Percentiles rank a stretch among this genome's conserved stretches.
Evolutionary conservation across 2,888 invertebrate species (phyloP).

Genomic region (Xylota segnis): DNA sequence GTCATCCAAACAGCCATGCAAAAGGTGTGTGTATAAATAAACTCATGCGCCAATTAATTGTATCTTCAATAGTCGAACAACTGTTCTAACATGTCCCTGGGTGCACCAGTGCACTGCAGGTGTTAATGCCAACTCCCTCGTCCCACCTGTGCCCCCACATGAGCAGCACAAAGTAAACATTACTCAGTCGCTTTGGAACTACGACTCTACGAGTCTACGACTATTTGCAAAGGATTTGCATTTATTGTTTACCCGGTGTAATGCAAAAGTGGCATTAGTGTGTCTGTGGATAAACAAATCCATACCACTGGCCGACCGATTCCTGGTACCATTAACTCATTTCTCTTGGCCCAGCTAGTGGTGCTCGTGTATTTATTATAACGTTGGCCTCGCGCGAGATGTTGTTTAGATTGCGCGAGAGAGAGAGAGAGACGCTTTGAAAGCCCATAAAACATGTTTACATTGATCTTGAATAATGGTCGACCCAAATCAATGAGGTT

Average conservation of each 20-base stretch:
- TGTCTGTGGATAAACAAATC: constrained; percentile 27
- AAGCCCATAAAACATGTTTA: constrained; percentile 55
- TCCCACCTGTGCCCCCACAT: background rate
- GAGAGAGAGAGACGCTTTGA: background rate
- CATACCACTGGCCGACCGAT: constrained; percentile 25
- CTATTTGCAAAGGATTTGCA: constrained; percentile 49
- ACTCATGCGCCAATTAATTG: constrained; percentile 48
- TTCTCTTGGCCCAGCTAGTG: background rate
- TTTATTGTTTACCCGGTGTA: constrained; percentile 20
- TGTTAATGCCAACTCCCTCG: constrained; percentile 38
- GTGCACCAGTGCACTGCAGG: constrained; percentile 14
- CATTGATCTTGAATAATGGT: constrained; percentile 65
- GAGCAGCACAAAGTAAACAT: constrained; percentile 5
- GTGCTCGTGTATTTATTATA: constrained; percentile 10
- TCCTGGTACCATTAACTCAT: background rate
- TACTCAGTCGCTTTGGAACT: background rate
- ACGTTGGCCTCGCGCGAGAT: constrained; percentile 13
- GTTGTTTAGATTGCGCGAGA: constrained; percentile 33
- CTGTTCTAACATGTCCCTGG: constrained; percentile 17
- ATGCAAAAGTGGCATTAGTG: constrained; percentile 5
- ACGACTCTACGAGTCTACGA: no score
- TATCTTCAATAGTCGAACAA: constrained; percentile 30
- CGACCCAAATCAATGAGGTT: constrained; percentile 44
- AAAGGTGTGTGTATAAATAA: constrained; percentile 11
- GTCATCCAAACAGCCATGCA: constrained; percentile 37